phyloP scores from a whole-genome alignment of 2,888 invertebrate genomes.

The Gordius sp. region DNA sequence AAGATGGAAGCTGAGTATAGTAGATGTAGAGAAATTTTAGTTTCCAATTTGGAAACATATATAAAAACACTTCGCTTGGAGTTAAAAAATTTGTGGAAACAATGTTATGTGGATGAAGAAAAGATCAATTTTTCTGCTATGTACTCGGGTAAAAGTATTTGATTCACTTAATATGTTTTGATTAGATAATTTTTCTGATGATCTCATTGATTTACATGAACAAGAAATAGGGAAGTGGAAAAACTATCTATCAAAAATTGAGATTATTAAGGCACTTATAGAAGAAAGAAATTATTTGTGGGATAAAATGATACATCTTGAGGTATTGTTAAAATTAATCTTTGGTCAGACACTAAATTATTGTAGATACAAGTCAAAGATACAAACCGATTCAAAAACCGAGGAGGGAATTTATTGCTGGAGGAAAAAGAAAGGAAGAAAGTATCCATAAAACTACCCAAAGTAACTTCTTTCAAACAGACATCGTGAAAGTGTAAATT shows the following conservation, averaged over 20 bases:
- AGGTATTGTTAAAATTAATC: no score
- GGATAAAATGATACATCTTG: conserved; percentile 13
- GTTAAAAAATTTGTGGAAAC: conserved; percentile 1
- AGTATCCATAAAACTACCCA: conserved; percentile 35
- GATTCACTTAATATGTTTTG: not conserved
- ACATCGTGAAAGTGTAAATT: no score
- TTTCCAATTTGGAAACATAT: not conserved
- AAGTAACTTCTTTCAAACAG: no score
- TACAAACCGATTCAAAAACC: conserved; percentile 53
- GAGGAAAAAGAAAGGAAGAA: conserved; percentile 64
- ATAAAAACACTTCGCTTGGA: not conserved
- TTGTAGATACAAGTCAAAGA: conserved; percentile 37
- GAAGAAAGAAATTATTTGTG: not conserved
- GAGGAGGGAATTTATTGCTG: conserved; percentile 54
- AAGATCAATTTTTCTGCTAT: no score
- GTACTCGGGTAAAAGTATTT: not conserved
- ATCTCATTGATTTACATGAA: not conserved
- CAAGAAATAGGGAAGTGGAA: conserved; percentile 4
- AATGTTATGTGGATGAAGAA: conserved; percentile 9
- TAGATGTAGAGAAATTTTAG: not conserved
- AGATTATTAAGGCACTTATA: not conserved
- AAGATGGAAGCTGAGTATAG: not conserved
- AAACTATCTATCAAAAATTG: not conserved
- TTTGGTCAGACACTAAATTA: no score
- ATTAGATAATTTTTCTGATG: not conserved